Evolutionary conservation across 2,888 invertebrate species (phyloP).

Genomic region (Leptarthrus brevirostris): DNA sequence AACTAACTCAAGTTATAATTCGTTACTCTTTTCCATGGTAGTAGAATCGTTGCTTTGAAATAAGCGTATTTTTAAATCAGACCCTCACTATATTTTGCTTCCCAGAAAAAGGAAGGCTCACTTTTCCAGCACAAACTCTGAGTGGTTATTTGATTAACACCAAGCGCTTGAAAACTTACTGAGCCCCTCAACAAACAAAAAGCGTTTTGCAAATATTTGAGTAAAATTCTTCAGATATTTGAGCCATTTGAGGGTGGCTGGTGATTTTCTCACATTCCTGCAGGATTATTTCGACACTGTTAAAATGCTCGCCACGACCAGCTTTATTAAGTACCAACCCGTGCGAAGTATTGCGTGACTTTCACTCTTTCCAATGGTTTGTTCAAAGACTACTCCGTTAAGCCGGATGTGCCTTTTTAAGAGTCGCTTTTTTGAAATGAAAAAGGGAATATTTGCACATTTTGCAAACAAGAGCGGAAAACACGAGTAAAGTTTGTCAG

Average conservation of each 20-base stretch:
- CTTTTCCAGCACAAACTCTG: background rate
- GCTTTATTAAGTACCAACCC: background rate
- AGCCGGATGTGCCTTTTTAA: slow-evolving; percentile 10
- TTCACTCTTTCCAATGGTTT: background rate
- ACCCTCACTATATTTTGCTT: background rate
- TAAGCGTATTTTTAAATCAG: slow-evolving; percentile 1
- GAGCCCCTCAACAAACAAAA: slow-evolving; percentile 7
- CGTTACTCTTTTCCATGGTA: background rate
- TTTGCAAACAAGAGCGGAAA: no score
- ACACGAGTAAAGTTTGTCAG: no score
- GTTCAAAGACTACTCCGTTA: no score
- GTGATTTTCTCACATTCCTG: slow-evolving; percentile 28
- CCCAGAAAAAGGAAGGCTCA: background rate
- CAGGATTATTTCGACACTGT: slow-evolving; percentile 21
- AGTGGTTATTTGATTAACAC: slow-evolving; percentile 33
- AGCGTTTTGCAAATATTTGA: slow-evolving; percentile 31
- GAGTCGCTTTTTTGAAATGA: background rate
- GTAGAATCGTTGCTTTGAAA: background rate
- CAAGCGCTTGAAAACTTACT: slow-evolving; percentile 6
- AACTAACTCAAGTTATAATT: background rate
- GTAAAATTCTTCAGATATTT: slow-evolving; percentile 23
- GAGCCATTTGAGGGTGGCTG: slow-evolving; percentile 21
- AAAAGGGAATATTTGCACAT: no score
- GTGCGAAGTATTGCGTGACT: slow-evolving; percentile 26
- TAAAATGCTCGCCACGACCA: background rate